Evolutionary conservation across 2,888 invertebrate species (phyloP).

Genomic region (Chydorus sphaericus): DNA sequence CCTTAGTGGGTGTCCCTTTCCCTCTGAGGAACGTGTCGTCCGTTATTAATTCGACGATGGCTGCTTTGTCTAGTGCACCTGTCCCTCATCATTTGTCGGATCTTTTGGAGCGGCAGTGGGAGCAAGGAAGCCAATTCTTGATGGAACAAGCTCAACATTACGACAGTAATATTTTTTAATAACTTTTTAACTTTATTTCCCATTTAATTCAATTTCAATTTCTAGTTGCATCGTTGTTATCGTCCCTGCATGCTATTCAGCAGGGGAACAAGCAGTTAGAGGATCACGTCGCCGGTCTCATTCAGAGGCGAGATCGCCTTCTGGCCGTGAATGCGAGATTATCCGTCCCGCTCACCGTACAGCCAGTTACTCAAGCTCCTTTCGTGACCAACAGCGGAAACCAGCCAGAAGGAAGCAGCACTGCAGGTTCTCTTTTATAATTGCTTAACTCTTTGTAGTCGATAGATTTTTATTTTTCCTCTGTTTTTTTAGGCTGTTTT

Average conservation of each 20-base stretch:
- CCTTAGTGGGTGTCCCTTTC: conserved; percentile 15
- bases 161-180: conserved; percentile 54
- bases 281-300: conserved; percentile 65
- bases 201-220: not conserved
- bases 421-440: not conserved
- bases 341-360: conserved; percentile 58
- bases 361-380: conserved; percentile 27
- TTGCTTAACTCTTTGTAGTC: not conserved
- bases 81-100: conserved; percentile 78
- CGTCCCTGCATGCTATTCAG: conserved; percentile 84
- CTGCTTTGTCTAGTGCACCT: conserved; percentile 1
- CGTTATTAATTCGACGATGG: not conserved
- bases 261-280: conserved; percentile 85
- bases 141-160: conserved; percentile 98
- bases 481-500: not conserved
- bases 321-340: conserved; percentile 88
- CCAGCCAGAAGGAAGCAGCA: conserved; percentile 2
- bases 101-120: conserved; percentile 89
- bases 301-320: conserved; percentile 79
- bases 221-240: conserved; percentile 81
- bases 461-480: not conserved
- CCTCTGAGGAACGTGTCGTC: conserved; percentile 18
- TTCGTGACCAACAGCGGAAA: conserved; percentile 7
- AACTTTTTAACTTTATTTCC: conserved; percentile 7
- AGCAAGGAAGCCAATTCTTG: conserved; percentile 92